These are phyloP conservation scores for Stenichneumon culpator DNA, from an alignment of 2,888 invertebrate species.

Conservation along the genomic window DNA sequence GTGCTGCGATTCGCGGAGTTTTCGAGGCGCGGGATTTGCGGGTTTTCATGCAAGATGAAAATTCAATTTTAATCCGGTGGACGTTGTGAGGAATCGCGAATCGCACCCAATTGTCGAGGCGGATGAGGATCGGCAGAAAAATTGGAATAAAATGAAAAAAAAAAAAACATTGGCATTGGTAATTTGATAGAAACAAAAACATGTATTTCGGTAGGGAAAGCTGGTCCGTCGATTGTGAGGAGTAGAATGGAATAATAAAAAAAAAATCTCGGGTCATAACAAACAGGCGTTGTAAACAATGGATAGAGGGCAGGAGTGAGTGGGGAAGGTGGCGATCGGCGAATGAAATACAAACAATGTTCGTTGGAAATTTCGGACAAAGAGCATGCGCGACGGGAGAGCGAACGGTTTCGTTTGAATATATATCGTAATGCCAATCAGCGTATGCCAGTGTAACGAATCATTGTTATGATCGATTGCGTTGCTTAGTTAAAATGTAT, in stretches of 20 bases:
- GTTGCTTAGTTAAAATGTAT: neutral
- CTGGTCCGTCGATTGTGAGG: neutral
- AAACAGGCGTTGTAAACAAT: constrained; percentile 19
- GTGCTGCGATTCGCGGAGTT: neutral
- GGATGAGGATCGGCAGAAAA: neutral
- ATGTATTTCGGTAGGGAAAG: neutral
- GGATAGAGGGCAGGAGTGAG: neutral
- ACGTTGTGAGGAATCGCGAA: neutral
- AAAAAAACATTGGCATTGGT: neutral
- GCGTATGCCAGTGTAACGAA: neutral
- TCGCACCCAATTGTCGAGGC: neutral
- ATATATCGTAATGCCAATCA: neutral
- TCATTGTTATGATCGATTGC: neutral
- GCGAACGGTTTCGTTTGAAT: neutral
- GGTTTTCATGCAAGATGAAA: neutral
- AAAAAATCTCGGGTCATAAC: no score
- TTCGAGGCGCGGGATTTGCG: neutral
- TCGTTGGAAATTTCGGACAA: constrained; percentile 12
- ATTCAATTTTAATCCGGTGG: neutral
- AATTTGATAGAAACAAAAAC: neutral
- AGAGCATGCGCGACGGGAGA: neutral
- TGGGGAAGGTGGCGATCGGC: neutral
- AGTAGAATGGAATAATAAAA: no score
- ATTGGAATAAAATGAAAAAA: no score
- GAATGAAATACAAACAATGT: constrained; percentile 9